phyloP scores from a whole-genome alignment of 2,113 vertebrate genomes.

The Myrmecobius fasciatus region DNA sequence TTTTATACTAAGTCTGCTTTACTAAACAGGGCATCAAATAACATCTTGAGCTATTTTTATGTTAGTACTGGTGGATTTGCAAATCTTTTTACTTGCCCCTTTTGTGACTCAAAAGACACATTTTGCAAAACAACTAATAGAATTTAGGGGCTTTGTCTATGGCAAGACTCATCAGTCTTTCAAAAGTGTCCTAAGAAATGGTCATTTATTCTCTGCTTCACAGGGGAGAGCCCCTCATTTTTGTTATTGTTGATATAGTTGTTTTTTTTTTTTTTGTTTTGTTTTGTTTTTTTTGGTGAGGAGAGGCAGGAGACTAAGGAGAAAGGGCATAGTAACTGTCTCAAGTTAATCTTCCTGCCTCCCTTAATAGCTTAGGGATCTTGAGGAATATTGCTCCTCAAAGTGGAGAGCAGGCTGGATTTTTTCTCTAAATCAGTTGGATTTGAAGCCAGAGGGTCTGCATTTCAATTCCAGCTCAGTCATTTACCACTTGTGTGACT shows the following conservation, averaged over 20 bases:
- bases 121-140: not conserved
- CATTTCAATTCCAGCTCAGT: not conserved
- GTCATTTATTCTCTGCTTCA: not conserved
- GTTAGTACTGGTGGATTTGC: not conserved
- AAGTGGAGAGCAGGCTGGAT: not conserved
- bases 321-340: not conserved
- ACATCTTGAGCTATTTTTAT: not conserved
- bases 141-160: not conserved
- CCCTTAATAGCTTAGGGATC: not conserved
- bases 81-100: not conserved
- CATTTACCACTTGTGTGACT: not conserved
- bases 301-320: not conserved
- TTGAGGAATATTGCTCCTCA: not conserved
- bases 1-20: not conserved
- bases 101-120: not conserved
- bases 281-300: not conserved
- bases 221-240: not conserved
- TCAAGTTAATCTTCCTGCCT: not conserved
- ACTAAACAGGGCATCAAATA: no score
- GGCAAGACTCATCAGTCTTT: not conserved
- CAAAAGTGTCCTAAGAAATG: not conserved
- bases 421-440: not conserved
- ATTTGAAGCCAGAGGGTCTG: not conserved
- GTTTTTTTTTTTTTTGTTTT: no score
- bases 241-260: no score